Evolutionary conservation across 2,113 vertebrate species (phyloP).

Genomic region (Pelmatolapia mariae): DNA sequence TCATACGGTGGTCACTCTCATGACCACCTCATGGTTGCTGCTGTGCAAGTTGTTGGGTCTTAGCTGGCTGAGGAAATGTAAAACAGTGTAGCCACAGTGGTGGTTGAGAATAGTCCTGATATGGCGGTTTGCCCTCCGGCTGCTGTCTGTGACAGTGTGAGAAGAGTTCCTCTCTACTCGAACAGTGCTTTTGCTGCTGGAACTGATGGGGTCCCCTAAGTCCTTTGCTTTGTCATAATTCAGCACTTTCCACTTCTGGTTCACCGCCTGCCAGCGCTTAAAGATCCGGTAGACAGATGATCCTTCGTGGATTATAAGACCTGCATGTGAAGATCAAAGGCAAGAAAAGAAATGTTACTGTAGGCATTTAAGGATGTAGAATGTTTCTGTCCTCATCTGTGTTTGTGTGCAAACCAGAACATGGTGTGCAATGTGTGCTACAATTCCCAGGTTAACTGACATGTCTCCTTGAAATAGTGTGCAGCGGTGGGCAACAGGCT

Average conservation of each 20-base stretch:
- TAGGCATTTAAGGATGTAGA: background rate
- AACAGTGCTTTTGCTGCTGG: slow-evolving; percentile 66
- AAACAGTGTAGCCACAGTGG: slow-evolving; percentile 83
- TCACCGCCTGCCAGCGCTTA: slow-evolving; percentile 87
- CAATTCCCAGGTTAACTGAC: background rate
- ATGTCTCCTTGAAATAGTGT: background rate
- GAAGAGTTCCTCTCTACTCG: slow-evolving; percentile 69
- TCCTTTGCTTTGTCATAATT: slow-evolving; percentile 88
- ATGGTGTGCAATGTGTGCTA: background rate
- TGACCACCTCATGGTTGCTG: slow-evolving; percentile 81
- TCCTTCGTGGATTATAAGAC: slow-evolving; percentile 84
- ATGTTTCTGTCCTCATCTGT: background rate
- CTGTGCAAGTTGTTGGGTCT: slow-evolving; percentile 75
- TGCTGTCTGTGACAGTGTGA: slow-evolving; percentile 42
- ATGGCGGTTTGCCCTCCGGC: slow-evolving; percentile 66
- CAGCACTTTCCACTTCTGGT: slow-evolving; percentile 88
- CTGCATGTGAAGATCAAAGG: slow-evolving; percentile 42
- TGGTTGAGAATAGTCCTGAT: slow-evolving; percentile 83
- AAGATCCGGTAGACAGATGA: slow-evolving; percentile 88
- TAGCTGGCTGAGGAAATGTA: slow-evolving; percentile 83
- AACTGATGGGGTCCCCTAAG: slow-evolving; percentile 73
- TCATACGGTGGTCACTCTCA: slow-evolving; percentile 81
- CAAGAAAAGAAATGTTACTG: background rate
- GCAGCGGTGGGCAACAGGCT: background rate
- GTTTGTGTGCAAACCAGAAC: background rate